A percentile compares a stretch with the other conserved stretches of the same genome.
Conservation (phyloP, 2,797 vertebrate species). For the Phalanger gymnotis region DNA sequence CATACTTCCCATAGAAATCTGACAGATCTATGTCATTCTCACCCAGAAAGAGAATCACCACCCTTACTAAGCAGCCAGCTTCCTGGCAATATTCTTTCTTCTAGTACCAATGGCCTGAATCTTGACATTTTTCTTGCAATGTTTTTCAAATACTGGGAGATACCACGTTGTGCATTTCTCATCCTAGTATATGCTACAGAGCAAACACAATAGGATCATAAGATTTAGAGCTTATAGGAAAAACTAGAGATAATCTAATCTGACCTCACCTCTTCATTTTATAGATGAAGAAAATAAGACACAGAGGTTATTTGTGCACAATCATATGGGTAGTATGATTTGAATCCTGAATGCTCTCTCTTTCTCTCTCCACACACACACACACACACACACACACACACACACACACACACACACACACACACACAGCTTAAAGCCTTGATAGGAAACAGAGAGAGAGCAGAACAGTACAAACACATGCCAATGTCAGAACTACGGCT, state of each 20-base stretch:
- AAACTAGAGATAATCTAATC: neutral
- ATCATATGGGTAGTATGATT: neutral
- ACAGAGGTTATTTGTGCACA: neutral
- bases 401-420: too few species aligned
- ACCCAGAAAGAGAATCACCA: constrained; percentile 2
- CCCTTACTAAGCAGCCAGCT: neutral
- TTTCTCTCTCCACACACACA: too few species aligned
- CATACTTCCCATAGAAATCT: constrained; percentile 35
- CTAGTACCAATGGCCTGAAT: neutral
- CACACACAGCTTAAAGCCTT: neutral
- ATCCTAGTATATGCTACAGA: neutral
- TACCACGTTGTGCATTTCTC: neutral
- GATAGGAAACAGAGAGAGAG: neutral
- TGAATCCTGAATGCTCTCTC: neutral
- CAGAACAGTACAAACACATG: neutral
- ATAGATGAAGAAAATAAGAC: neutral
- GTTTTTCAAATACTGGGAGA: neutral
- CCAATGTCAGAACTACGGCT: neutral
- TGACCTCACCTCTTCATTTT: neutral
- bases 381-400: neutral
- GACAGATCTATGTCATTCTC: neutral
- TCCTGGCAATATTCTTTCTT: constrained; percentile 1
- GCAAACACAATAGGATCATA: neutral
- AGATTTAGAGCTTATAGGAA: neutral
- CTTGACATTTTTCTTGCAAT: neutral